A percentile compares a stretch with the other conserved stretches of the same genome.
phyloP scores from a whole-genome alignment of 2,113 vertebrate species.

The Albula glossodonta region DNA sequence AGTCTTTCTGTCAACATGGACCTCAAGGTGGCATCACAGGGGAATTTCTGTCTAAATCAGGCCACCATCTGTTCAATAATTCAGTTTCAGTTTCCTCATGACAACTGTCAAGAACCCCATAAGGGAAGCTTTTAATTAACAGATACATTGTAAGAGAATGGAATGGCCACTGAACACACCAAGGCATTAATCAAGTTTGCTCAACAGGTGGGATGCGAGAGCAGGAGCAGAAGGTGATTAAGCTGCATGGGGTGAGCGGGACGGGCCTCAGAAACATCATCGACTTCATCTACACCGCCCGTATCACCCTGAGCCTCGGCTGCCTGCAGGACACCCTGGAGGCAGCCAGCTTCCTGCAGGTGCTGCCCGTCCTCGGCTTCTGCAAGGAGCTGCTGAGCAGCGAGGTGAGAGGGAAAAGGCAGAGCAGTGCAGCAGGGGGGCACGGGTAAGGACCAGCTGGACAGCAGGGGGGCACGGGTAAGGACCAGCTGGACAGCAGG shows the following conservation, averaged over 20 bases:
- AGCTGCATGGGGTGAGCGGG: slow-evolving; percentile 73
- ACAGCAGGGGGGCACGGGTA: not conserved
- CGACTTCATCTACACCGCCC: slow-evolving; percentile 78
- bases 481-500: no score
- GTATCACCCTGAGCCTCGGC: slow-evolving; percentile 65
- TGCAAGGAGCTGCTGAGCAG: slow-evolving; percentile 77
- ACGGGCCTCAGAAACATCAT: slow-evolving; percentile 74
- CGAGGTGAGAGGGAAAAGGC: slow-evolving; percentile 60
- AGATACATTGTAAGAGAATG: no score
- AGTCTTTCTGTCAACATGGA: slow-evolving; percentile 6
- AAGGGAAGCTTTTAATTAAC: no score
- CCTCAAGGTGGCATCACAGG: no score
- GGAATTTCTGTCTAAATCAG: not conserved
- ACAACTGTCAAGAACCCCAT: no score
- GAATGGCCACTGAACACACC: no score
- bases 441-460: not conserved
- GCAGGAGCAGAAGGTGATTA: slow-evolving; percentile 74
- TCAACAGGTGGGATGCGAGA: slow-evolving; percentile 75
- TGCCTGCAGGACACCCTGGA: slow-evolving; percentile 77
- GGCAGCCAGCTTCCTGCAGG: slow-evolving; percentile 78
- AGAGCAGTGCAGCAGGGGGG: no score
- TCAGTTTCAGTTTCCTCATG: no score
- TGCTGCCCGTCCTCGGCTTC: slow-evolving; percentile 74
- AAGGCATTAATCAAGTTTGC: not conserved
- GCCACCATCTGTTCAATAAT: no score